Base-by-base conservation (phyloP, 2,113 vertebrate species). In the Anarhynchus alexandrinus region DNA sequence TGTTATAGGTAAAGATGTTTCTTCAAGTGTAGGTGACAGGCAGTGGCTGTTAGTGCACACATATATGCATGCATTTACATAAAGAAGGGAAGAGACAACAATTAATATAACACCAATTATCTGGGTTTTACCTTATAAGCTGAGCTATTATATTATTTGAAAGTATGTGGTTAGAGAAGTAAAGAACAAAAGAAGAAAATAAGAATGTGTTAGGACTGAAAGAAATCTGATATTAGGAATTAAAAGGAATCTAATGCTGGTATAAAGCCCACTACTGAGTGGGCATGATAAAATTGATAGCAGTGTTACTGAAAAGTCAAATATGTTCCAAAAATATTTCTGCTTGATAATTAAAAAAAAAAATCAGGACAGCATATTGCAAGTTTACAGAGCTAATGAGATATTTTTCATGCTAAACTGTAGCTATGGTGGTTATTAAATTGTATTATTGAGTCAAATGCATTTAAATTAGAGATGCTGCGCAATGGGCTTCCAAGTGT, bases 341-440 rank as follows among this genome's bases (percentile, higher is more conserved):
- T 86, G 67, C 74, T 92, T 83, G 6, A 43, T 86, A 92, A 96
- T 88, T 93, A 70, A 93, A 95, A 92, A 83, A 55, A 88, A 52
- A 61, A 43, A 51, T n/a, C 16, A 84, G 23, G 52, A 58, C 4
- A 2, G 30, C 38, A 43, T 65, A 72, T 25, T 93, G 78, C 66
- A 76, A 88, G 74, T 91, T 91, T 92, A 82, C 12, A 51, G 84
- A 94, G 66, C 74, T 94, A 91, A 95, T 93, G 85, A 92, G 88
- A 52, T 82, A 76, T 90, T 95, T 95, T 94, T 88, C 80, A 91
- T 93, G 90, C 82, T 73, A 76, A 94, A 94, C 87, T 49, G 85
- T 93, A 90, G 82, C 87, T 80, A 5, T 40, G 84, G 84, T 90
- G 62, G 73, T 93, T 97, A 94, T 96, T 95, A 96, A 94, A 96